Evolutionary conservation across 1,140 invertebrate genomes (phyloP).

Genomic region (Cardiocondyla obscurior): DNA sequence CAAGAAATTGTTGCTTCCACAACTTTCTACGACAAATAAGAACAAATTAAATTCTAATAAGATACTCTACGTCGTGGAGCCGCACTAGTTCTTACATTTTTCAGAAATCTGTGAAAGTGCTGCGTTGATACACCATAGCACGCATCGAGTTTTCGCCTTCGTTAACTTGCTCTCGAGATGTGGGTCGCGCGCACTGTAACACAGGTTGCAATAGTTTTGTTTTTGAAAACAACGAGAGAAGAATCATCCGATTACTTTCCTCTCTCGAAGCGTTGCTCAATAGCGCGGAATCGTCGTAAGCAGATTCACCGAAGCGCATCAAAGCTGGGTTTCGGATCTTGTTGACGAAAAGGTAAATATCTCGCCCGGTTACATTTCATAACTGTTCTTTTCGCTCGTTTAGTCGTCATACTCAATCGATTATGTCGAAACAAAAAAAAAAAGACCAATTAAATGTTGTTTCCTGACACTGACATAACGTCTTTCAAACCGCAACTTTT

Average conservation of each 20-base stretch:
- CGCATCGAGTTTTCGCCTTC: conserved; percentile 33
- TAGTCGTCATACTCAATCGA: neutral
- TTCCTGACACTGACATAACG: conserved; percentile 5
- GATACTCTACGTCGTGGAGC: neutral
- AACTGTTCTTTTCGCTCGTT: neutral
- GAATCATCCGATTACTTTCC: conserved; percentile 15
- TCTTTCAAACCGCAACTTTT: neutral
- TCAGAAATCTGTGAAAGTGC: conserved; percentile 46
- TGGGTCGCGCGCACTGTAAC: conserved; percentile 20
- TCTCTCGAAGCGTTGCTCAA: conserved; percentile 10
- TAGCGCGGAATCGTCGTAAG: neutral
- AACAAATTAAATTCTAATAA: conserved; percentile 39
- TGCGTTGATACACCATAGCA: neutral
- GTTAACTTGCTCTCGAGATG: conserved; percentile 18
- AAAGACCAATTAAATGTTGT: neutral
- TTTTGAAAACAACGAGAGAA: conserved; percentile 9
- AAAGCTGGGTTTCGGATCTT: neutral
- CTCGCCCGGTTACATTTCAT: neutral
- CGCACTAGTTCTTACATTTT: conserved; percentile 28
- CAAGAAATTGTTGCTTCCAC: neutral
- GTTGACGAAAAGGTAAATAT: conserved; percentile 6
- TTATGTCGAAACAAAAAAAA: neutral
- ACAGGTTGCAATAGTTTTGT: conserved; percentile 24
- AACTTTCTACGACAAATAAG: conserved; percentile 41
- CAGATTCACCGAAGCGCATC: neutral